phyloP scores from a whole-genome alignment of 2,797 vertebrate genomes.

The Mormyrus hasselquistii region DNA sequence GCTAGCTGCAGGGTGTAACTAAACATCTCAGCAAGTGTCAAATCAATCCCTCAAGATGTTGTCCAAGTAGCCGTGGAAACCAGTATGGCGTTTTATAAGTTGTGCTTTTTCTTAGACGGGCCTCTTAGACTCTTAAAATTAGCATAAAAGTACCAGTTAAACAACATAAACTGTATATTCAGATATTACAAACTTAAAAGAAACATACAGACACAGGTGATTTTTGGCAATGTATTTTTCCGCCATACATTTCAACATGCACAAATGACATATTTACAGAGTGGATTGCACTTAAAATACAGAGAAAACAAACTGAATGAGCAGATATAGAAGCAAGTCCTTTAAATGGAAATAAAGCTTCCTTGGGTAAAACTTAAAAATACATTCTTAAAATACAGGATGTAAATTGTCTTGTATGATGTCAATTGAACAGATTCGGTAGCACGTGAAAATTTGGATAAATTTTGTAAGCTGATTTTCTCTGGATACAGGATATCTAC shows the following conservation, averaged over 20 bases:
- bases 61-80: neutral
- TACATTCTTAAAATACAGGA: neutral
- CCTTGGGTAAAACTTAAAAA: neutral
- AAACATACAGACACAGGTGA: conserved; percentile 18
- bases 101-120: neutral
- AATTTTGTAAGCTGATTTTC: neutral
- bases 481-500: neutral
- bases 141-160: neutral
- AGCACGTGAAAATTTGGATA: neutral
- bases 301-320: conserved; percentile 22
- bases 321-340: conserved; percentile 13
- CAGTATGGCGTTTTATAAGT: neutral
- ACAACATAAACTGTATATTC: neutral
- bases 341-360: neutral
- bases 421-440: conserved; percentile 5
- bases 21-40: neutral
- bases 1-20: neutral
- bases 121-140: too few species aligned
- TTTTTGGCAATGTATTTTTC: conserved; percentile 47
- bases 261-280: conserved; percentile 52
- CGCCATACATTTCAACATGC: conserved; percentile 52
- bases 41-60: neutral
- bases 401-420: neutral
- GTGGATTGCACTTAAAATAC: conserved; percentile 51
- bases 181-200: neutral